Conservation (phyloP, 2,113 vertebrate species). For the Pardalotus punctatus region DNA sequence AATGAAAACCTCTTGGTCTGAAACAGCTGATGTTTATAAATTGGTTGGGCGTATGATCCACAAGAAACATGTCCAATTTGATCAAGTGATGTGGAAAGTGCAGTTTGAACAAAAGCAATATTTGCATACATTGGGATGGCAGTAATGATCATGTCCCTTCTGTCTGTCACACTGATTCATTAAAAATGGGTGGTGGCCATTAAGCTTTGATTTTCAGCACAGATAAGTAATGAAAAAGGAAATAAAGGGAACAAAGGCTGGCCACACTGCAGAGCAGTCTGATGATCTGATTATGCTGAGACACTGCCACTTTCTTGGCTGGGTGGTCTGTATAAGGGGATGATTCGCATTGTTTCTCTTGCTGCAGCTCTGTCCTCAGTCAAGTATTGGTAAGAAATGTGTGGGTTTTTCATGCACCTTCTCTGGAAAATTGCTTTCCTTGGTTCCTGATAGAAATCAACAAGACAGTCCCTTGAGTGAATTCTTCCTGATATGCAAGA, state of each 20-base stretch:
- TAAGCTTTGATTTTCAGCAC: constrained; percentile 14
- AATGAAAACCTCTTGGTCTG: neutral
- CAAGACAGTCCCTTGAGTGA: neutral
- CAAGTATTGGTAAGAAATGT: neutral
- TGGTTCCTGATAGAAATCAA: neutral
- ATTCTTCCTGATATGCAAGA: neutral
- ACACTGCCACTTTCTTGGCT: neutral
- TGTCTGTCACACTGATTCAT: neutral
- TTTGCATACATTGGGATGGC: neutral
- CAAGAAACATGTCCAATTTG: neutral
- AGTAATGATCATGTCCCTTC: neutral
- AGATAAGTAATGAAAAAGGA: neutral
- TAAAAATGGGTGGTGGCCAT: neutral
- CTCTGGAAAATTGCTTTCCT: neutral
- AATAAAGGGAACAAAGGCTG: constrained; percentile 26
- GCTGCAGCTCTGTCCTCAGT: neutral
- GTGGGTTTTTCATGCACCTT: neutral
- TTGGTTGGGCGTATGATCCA: neutral
- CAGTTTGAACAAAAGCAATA: neutral
- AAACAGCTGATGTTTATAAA: neutral
- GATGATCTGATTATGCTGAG: neutral
- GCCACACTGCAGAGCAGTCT: neutral
- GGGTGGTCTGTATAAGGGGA: neutral
- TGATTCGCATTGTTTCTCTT: neutral
- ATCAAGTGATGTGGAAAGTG: constrained; percentile 8